These are phyloP conservation scores for Trichonephila clavipes DNA, from an alignment of 1,140 invertebrate species.

Conservation along the genomic window DNA sequence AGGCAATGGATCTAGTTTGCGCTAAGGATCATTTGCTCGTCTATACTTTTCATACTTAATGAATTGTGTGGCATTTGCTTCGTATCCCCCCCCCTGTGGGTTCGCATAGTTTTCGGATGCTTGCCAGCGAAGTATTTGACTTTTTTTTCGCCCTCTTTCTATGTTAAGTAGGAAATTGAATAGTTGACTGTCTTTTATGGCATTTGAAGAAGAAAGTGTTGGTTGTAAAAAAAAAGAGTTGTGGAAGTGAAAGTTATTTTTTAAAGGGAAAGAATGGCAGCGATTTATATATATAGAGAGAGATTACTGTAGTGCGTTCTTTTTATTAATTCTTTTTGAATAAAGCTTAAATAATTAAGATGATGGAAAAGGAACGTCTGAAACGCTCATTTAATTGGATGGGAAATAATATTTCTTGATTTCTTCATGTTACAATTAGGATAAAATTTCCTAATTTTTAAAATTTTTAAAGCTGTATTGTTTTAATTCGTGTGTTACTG, in stretches of 20 bases:
- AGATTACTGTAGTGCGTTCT: not conserved
- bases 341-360: too few relatives aligned
- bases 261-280: not conserved
- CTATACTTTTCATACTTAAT: slow-evolving; percentile 34
- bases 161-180: not conserved
- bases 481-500: too few relatives aligned
- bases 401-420: too few relatives aligned
- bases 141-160: not conserved
- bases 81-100: not conserved
- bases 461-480: too few relatives aligned
- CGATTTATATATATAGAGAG: too few relatives aligned
- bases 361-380: too few relatives aligned
- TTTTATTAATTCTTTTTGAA: too few relatives aligned
- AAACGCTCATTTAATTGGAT: too few relatives aligned
- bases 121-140: not conserved
- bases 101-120: not conserved
- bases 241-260: not conserved
- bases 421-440: too few relatives aligned
- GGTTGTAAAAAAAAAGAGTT: not conserved
- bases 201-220: not conserved
- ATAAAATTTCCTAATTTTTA: too few relatives aligned
- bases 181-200: not conserved
- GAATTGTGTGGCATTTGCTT: not conserved
- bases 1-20: slow-evolving; percentile 36
- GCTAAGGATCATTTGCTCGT: not conserved